phyloP scores from a whole-genome alignment of 2,888 invertebrate genomes.

The Diarsia brunnea region DNA sequence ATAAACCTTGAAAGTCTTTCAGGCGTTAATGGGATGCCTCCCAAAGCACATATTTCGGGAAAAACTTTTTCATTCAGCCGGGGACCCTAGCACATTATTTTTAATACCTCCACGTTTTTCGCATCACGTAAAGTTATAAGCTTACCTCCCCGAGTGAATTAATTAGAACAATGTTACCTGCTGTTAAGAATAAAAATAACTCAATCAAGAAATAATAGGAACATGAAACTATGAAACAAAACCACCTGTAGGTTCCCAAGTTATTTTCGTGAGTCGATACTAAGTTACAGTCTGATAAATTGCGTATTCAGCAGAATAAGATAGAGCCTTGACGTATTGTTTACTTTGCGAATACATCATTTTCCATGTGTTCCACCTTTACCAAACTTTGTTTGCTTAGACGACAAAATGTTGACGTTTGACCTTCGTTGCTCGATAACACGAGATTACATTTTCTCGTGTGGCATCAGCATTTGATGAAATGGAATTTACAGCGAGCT shows the following conservation, averaged over 20 bases:
- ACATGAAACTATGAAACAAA: slow-evolving; percentile 66
- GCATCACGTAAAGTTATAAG: slow-evolving; percentile 47
- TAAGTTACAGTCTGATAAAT: slow-evolving; percentile 64
- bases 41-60: slow-evolving; percentile 66
- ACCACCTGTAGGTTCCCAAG: slow-evolving; percentile 73
- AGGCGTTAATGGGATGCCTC: slow-evolving; percentile 70
- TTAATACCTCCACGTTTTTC: slow-evolving; percentile 59
- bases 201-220: slow-evolving; percentile 60
- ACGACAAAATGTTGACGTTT: slow-evolving; percentile 24
- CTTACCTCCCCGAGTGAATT: slow-evolving; percentile 28
- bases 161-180: slow-evolving; percentile 48
- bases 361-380: slow-evolving; percentile 29
- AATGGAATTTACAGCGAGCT: slow-evolving; percentile 64
- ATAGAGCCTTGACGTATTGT: slow-evolving; percentile 38
- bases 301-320: slow-evolving; percentile 54
- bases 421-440: slow-evolving; percentile 42
- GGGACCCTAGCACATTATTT: slow-evolving; percentile 62
- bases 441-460: slow-evolving; percentile 65
- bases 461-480: slow-evolving; percentile 62
- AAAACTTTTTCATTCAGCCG: slow-evolving; percentile 65
- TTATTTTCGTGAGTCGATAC: slow-evolving; percentile 66
- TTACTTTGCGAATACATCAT: slow-evolving; percentile 51
- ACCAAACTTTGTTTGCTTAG: slow-evolving; percentile 48
- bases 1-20: slow-evolving; percentile 66
- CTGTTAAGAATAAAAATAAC: slow-evolving; percentile 53